These are phyloP conservation scores for Panthera leo DNA, from an alignment of 2,113 vertebrate genomes.

Conservation along the genomic window DNA sequence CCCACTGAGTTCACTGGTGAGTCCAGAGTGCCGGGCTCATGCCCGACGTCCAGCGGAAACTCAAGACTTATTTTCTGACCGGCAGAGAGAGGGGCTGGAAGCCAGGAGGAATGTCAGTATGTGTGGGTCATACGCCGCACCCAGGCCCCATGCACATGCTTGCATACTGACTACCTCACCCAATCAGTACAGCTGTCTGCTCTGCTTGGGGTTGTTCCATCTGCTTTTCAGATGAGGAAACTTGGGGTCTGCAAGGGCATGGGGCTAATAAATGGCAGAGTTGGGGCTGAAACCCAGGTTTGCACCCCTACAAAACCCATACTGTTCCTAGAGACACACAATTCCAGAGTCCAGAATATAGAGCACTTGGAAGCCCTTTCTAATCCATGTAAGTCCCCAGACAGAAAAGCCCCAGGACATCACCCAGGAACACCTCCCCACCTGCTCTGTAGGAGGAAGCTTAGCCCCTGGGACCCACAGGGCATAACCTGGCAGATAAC, in stretches of 20 bases:
- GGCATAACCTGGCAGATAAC: neutral
- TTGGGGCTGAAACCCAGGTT: neutral
- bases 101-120: neutral
- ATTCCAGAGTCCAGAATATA: neutral
- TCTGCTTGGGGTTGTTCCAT: neutral
- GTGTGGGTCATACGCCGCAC: rapidly evolving
- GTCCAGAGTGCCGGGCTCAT: neutral
- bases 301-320: neutral
- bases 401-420: neutral
- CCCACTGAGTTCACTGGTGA: neutral
- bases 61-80: neutral
- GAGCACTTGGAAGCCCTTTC: neutral
- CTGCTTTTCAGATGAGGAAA: neutral
- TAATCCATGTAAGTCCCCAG: neutral
- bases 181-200: neutral
- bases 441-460: neutral
- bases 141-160: neutral
- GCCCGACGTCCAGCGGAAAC: constrained; percentile 42
- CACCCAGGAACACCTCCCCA: neutral
- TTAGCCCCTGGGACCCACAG: neutral
- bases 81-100: neutral
- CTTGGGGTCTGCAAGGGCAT: neutral
- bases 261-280: neutral
- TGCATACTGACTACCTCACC: rapidly evolving
- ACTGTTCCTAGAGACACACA: neutral